These are phyloP conservation scores for Sterna hirundo DNA, from an alignment of 2,113 vertebrate species.

Conservation along the genomic window DNA sequence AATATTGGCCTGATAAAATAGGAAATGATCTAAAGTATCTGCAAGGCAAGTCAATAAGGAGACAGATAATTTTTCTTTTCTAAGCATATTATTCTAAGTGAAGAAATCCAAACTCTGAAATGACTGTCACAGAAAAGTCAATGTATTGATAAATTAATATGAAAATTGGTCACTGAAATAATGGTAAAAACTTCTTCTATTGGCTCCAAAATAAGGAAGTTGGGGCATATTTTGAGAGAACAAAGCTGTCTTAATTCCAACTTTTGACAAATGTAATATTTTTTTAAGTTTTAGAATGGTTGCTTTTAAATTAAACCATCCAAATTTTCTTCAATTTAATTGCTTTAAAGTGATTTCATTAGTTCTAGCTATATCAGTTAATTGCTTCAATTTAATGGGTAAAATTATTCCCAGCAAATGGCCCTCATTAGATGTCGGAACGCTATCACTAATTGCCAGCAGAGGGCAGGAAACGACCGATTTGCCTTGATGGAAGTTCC, in stretches of 20 bases:
- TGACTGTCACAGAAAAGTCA: neutral
- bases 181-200: neutral
- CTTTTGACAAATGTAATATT: neutral
- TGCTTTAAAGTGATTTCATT: neutral
- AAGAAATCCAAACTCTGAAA: neutral
- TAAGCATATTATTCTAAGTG: neutral
- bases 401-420: neutral
- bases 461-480: conserved; percentile 15
- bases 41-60: neutral
- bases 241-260: neutral
- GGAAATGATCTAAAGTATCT: neutral
- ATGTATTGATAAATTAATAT: neutral
- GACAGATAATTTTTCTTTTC: neutral
- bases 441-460: neutral
- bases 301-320: neutral
- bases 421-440: neutral
- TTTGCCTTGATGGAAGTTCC: neutral
- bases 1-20: neutral
- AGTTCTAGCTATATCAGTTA: neutral
- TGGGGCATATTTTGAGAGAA: neutral
- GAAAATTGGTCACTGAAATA: neutral
- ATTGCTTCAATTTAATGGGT: neutral
- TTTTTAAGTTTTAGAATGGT: neutral
- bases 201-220: neutral
- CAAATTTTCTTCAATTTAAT: neutral